Evolutionary conservation across 2,113 vertebrate genomes (phyloP).

Genomic region (Hippocampus comes): DNA sequence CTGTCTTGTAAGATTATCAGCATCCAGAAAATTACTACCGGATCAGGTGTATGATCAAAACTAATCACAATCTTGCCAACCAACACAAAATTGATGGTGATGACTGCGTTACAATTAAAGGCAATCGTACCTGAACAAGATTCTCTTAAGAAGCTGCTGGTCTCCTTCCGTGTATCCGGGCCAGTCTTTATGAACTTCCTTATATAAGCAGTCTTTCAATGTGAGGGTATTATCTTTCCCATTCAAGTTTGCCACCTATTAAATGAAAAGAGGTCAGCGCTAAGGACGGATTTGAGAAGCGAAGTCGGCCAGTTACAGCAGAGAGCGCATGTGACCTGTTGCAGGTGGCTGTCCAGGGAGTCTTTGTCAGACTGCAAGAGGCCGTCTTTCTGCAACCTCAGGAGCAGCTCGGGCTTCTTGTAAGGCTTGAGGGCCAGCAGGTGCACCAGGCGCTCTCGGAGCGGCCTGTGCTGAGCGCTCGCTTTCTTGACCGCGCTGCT

Average conservation of each 20-base stretch:
- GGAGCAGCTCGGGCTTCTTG: slow-evolving; percentile 90
- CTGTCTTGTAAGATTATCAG: too few species aligned
- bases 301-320: background rate
- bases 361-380: slow-evolving; percentile 86
- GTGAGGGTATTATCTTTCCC: slow-evolving; percentile 89
- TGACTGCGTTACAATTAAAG: background rate
- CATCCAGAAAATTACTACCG: too few species aligned
- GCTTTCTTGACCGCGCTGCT: slow-evolving; percentile 79
- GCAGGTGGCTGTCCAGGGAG: slow-evolving; percentile 85
- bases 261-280: background rate
- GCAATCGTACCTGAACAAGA: slow-evolving; percentile 80
- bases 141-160: slow-evolving; percentile 89
- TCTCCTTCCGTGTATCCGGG: slow-evolving; percentile 94
- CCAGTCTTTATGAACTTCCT: slow-evolving; percentile 94
- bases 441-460: slow-evolving; percentile 89
- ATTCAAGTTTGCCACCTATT: slow-evolving; percentile 87
- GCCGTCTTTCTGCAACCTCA: slow-evolving; percentile 92
- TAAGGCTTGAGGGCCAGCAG: slow-evolving; percentile 95
- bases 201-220: slow-evolving; percentile 86
- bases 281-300: background rate
- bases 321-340: slow-evolving; percentile 79
- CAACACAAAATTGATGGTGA: background rate
- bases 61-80: background rate
- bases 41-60: too few species aligned
- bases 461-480: slow-evolving; percentile 76